phyloP scores from a whole-genome alignment of 2,888 invertebrate genomes.

The Cephus pulcher region DNA sequence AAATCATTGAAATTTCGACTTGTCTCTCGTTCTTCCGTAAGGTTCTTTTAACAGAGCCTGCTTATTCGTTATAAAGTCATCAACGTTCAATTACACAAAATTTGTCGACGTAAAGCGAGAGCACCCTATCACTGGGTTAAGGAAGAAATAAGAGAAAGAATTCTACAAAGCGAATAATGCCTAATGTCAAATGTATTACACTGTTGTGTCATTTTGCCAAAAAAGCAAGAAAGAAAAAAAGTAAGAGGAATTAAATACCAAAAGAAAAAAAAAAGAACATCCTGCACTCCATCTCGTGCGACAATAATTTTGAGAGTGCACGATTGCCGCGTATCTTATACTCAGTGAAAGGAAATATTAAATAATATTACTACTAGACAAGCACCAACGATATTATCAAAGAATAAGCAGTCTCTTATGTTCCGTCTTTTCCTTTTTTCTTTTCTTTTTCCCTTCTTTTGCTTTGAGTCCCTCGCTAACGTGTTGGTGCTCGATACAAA shows the following conservation, averaged over 20 bases:
- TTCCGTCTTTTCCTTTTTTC: constrained; percentile 8
- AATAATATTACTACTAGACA: constrained; percentile 16
- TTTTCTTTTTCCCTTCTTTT: constrained; percentile 23
- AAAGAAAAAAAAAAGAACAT: constrained; percentile 34
- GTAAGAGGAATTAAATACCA: constrained; percentile 18
- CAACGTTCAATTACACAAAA: constrained; percentile 55
- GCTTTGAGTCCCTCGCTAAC: constrained; percentile 28
- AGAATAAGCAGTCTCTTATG: constrained; percentile 45
- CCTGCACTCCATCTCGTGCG: not conserved
- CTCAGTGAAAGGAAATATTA: not conserved
- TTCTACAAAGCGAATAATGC: constrained; percentile 60
- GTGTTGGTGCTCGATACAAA: constrained; percentile 60
- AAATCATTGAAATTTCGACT: constrained; percentile 21
- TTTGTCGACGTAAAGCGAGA: constrained; percentile 57
- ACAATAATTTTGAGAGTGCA: not conserved
- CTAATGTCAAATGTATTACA: constrained; percentile 55
- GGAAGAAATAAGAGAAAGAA: constrained; percentile 60
- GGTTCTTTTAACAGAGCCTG: constrained; percentile 38
- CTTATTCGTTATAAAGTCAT: constrained; percentile 59
- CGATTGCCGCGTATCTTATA: not conserved
- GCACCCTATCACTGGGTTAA: constrained; percentile 39
- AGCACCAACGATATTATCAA: constrained; percentile 44
- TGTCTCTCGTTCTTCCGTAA: constrained; percentile 2
- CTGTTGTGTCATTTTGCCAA: constrained; percentile 33
- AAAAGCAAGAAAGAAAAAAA: constrained; percentile 62